Conservation (phyloP, 2,113 vertebrate species). For the Artemisiospiza belli region DNA sequence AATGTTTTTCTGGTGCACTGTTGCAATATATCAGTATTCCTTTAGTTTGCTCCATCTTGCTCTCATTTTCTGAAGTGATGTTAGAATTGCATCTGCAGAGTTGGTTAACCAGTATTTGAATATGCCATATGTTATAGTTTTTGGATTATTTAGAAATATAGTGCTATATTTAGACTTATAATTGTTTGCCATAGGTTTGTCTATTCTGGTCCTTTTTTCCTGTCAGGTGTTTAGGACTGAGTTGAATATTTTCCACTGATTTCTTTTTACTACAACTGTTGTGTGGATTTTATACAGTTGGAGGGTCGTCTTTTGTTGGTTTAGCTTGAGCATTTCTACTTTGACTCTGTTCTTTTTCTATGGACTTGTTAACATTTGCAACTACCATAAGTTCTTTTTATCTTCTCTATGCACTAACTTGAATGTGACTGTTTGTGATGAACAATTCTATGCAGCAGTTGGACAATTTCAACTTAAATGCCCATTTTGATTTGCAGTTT, state of each 20-base stretch:
- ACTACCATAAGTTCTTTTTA: slow-evolving; percentile 96
- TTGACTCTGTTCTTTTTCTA: background rate
- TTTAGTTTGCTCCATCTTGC: slow-evolving; percentile 61
- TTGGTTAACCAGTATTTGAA: slow-evolving; percentile 71
- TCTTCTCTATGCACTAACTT: slow-evolving; percentile 93
- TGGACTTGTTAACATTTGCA: slow-evolving; percentile 79
- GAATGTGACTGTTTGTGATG: slow-evolving; percentile 90
- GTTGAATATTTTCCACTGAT: slow-evolving; percentile 63
- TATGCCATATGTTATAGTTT: slow-evolving; percentile 73
- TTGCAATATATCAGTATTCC: slow-evolving; percentile 69
- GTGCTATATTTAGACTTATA: slow-evolving; percentile 59
- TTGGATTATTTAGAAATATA: slow-evolving; percentile 70
- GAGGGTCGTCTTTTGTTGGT: slow-evolving; percentile 38
- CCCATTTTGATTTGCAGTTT: slow-evolving; percentile 64
- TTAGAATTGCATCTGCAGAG: slow-evolving; percentile 56
- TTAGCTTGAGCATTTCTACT: slow-evolving; percentile 51
- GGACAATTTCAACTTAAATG: slow-evolving; percentile 68
- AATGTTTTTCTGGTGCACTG: slow-evolving; percentile 63
- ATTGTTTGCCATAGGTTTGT: slow-evolving; percentile 67
- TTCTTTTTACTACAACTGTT: slow-evolving; percentile 61
- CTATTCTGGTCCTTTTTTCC: slow-evolving; percentile 61
- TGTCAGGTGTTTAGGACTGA: slow-evolving; percentile 24
- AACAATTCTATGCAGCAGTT: slow-evolving; percentile 87
- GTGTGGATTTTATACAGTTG: slow-evolving; percentile 67
- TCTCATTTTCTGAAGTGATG: slow-evolving; percentile 55